phyloP scores from a whole-genome alignment of 2,888 invertebrate species.

The Epinotia demarniana region DNA sequence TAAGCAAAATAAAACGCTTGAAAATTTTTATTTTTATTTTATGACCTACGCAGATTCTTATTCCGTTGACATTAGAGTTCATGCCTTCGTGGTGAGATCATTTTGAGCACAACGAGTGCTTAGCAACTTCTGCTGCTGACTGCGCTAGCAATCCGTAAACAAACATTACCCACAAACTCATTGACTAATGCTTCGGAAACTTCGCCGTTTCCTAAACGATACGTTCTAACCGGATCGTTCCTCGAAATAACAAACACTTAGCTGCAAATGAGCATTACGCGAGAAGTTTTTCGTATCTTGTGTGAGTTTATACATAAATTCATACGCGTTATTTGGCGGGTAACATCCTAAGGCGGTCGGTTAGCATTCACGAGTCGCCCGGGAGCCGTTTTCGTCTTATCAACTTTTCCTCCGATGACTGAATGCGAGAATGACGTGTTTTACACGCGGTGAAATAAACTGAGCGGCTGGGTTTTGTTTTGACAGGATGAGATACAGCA shows the following conservation, averaged over 20 bases:
- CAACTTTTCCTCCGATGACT: constrained; percentile 32
- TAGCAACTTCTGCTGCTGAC: too few relatives aligned
- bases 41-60: too few relatives aligned
- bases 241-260: constrained; percentile 18
- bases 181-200: neutral
- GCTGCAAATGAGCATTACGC: constrained; percentile 26
- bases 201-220: neutral
- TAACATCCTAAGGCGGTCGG: constrained; percentile 24
- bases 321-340: constrained; percentile 18
- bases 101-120: too few relatives aligned
- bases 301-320: constrained; percentile 41
- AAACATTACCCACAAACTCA: neutral
- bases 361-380: constrained; percentile 28
- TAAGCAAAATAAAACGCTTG: too few relatives aligned
- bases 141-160: neutral
- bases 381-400: constrained; percentile 36
- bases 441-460: constrained; percentile 3
- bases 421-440: constrained; percentile 27
- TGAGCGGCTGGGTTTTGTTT: neutral
- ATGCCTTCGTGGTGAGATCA: too few relatives aligned
- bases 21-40: too few relatives aligned
- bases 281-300: constrained; percentile 32
- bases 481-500: neutral
- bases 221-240: constrained; percentile 9
- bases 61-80: too few relatives aligned